Percentiles rank a stretch among this genome's conserved stretches.
phyloP scores from a whole-genome alignment of 2,888 invertebrate species.

The Oithona nana region DNA sequence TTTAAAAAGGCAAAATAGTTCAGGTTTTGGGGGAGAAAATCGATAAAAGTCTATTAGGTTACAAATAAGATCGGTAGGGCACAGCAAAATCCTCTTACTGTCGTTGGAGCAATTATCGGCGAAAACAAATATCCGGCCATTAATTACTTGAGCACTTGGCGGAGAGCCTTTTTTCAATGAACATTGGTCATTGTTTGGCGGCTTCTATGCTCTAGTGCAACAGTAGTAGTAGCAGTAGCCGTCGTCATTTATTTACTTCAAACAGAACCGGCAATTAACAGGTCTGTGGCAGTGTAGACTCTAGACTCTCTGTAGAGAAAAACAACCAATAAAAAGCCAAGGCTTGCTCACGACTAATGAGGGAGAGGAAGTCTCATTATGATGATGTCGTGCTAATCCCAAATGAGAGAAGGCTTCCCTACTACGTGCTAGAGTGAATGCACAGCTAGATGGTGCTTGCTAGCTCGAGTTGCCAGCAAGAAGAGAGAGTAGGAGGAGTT shows the following conservation, averaged over 20 bases:
- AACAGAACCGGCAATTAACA: neutral
- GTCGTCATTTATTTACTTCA: neutral
- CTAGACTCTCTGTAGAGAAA: neutral
- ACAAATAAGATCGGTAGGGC: too few relatives aligned
- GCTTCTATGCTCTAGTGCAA: too few relatives aligned
- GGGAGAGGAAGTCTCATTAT: neutral
- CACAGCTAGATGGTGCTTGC: too few relatives aligned
- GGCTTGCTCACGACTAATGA: neutral
- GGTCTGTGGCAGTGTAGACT: too few relatives aligned
- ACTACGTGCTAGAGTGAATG: too few relatives aligned
- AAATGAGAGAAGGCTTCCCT: neutral
- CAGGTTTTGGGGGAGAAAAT: too few relatives aligned
- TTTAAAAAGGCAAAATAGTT: too few relatives aligned
- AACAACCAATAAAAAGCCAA: neutral
- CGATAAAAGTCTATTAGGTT: too few relatives aligned
- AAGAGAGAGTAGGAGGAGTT: neutral
- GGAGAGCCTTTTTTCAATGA: neutral
- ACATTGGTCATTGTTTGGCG: neutral
- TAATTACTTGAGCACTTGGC: neutral
- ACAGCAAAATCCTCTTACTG: too few relatives aligned
- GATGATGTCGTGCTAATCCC: neutral
- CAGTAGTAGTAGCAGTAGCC: too few relatives aligned
- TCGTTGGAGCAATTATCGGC: neutral
- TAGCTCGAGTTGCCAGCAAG: too few relatives aligned
- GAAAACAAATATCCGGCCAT: neutral